Evolutionary conservation across 2,797 vertebrate species (phyloP), one percentile per base, ranked within the genome.

Genomic region (Alfaro cultratus): DNA sequence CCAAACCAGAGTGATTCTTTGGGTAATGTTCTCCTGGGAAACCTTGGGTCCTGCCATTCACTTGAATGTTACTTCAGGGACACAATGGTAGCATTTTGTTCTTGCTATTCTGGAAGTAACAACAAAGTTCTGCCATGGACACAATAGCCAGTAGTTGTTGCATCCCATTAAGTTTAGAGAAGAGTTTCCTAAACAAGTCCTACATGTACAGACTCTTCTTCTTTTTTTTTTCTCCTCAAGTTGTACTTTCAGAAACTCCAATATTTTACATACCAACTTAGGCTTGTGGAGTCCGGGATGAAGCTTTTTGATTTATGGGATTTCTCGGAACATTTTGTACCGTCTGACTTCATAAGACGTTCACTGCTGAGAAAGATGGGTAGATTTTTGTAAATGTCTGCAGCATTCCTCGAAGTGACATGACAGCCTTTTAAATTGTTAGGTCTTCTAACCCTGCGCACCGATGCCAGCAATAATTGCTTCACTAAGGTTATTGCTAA

Each of bases 391-490:
- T 26, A 67, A 8, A 57, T 57, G 60, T 68, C 16, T 21, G 4
- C 36, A 68, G 11, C 10, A 26, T 41, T 68, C 39, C 36, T 39
- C 36, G 10, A 36, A 21, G 18, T 23, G 11, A 68, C 36, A 68
- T 68, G 36, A 68, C 39, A 5, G 64, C 21, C 64, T 68, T 67
- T 57, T 64, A 64, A 41, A 68, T 67, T 39, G 64, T 67, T 67
- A 41, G 4, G 8, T 68, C 64, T 41, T 15, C 39, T 39, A 41
- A 23, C 9, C 41, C 11, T 45, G 23, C 15, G 12, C 67, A 43
- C 6, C 13, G 13, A 71, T 29, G 10, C 23, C 41, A 12, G 12
- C 12, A 26, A 71, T 71, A 71, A 71, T 29, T 71, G 13, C 39
- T 71, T 43, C 11, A 45, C 26, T 45, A 26, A 68, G 4, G 68